phyloP scores from a whole-genome alignment of 2,888 invertebrate species.

The Clitarchus hookeri region DNA sequence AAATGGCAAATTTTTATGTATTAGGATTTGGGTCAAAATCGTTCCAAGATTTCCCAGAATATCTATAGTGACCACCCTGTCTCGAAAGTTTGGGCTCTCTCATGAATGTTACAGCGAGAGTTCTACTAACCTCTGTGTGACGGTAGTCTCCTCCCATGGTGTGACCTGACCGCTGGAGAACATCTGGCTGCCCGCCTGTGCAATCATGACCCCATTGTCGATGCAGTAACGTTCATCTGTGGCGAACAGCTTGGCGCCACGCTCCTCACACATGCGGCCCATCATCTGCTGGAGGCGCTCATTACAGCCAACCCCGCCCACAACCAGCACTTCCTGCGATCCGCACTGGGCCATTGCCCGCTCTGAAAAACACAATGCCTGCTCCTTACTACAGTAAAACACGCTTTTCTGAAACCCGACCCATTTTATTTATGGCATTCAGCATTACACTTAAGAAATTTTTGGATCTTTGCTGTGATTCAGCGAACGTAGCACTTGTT shows the following conservation, averaged over 20 bases:
- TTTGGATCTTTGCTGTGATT: no score
- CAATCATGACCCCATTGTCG: conserved; percentile 99
- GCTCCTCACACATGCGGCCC: conserved; percentile 89
- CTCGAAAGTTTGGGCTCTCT: no score
- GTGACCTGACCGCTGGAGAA: conserved; percentile 74
- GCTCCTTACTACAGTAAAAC: no score
- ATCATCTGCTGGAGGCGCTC: conserved; percentile 93
- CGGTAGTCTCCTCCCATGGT: conserved; percentile 70
- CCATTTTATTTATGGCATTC: no score
- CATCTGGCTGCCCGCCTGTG: conserved; percentile 93
- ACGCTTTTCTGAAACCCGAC: no score
- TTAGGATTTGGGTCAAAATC: no score
- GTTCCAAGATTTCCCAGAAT: no score
- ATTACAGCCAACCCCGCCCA: conserved; percentile 67
- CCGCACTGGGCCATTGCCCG: conserved; percentile 97
- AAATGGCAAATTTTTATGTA: no score
- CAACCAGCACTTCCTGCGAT: conserved; percentile 77
- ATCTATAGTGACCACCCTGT: no score
- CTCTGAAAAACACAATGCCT: conserved; percentile 58
- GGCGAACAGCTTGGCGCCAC: conserved; percentile 87
- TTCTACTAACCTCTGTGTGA: conserved; percentile 78
- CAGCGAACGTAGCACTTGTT: no score
- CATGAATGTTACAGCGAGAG: neutral
- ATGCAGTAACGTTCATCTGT: conserved; percentile 99
- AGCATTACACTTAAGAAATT: no score